These are phyloP conservation scores for Agrypnia vestita DNA, from an alignment of 1,140 invertebrate genomes.

Conservation along the genomic window DNA sequence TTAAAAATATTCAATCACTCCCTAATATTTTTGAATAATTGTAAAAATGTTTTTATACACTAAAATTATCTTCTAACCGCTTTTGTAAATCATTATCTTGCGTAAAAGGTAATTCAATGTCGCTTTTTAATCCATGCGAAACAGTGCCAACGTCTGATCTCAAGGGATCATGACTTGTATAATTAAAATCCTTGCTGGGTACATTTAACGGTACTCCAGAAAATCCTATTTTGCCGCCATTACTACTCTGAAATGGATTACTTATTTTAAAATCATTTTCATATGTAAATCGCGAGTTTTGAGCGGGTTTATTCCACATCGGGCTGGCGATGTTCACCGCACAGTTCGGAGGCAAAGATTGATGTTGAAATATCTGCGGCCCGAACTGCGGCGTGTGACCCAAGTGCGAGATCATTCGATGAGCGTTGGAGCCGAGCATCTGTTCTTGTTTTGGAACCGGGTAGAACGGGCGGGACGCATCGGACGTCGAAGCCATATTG, in stretches of 20 bases:
- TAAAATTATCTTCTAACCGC: constrained; percentile 45
- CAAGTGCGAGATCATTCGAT: constrained; percentile 43
- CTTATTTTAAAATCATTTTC: constrained; percentile 18
- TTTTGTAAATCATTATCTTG: constrained; percentile 10
- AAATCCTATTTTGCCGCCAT: not conserved
- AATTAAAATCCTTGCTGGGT: not conserved
- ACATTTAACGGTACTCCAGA: not conserved
- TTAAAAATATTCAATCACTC: too few relatives aligned
- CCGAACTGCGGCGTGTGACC: constrained; percentile 7
- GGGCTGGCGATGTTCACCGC: not conserved
- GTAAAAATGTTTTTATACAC: constrained; percentile 15
- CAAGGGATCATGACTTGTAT: not conserved
- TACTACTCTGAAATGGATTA: not conserved
- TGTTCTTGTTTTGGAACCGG: constrained; percentile 37
- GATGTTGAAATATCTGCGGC: constrained; percentile 12
- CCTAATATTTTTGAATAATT: too few relatives aligned
- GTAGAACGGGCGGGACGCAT: constrained; percentile 28
- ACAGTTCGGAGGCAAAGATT: not conserved
- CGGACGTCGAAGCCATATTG: constrained; percentile 25
- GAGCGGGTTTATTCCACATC: constrained; percentile 22
- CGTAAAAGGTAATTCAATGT: constrained; percentile 2
- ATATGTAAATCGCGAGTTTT: not conserved
- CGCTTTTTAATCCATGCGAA: constrained; percentile 1
- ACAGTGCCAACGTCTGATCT: not conserved
- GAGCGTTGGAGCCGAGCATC: constrained; percentile 13